phyloP scores from a whole-genome alignment of 2,888 invertebrate genomes.

The Acanthococcus lagerstroemiae region DNA sequence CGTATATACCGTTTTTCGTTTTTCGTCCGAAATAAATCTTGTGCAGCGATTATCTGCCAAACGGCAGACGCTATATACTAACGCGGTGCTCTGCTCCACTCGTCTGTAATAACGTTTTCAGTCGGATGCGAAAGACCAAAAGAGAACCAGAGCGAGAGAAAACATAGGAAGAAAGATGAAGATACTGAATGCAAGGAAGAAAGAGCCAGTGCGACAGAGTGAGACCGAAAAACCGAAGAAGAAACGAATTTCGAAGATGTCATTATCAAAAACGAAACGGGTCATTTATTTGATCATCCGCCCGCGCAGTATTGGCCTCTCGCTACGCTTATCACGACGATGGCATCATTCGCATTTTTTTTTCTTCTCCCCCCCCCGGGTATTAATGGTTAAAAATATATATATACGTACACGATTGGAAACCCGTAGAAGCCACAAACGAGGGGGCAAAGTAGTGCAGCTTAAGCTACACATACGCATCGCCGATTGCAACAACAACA shows the following conservation, averaged over 20 bases:
- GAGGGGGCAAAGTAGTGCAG: too few species aligned
- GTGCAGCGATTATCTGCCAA: slow-evolving; percentile 23
- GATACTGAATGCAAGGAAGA: too few species aligned
- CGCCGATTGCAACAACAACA: too few species aligned
- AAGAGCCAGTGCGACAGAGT: too few species aligned
- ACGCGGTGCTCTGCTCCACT: not conserved
- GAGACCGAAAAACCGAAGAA: slow-evolving; percentile 18
- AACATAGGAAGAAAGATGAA: not conserved
- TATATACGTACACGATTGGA: not conserved
- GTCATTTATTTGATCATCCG: slow-evolving; percentile 28
- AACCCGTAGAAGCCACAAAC: too few species aligned
- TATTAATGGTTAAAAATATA: slow-evolving; percentile 10
- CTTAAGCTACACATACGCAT: too few species aligned
- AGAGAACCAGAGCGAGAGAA: not conserved
- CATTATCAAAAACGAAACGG: slow-evolving; percentile 28
- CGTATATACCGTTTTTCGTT: too few species aligned
- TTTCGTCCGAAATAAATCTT: slow-evolving; percentile 27
- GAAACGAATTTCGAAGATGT: slow-evolving; percentile 24
- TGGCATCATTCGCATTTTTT: slow-evolving; percentile 11
- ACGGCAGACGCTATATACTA: slow-evolving; percentile 5
- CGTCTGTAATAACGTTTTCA: not conserved
- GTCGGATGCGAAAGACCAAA: not conserved
- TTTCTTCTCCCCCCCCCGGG: not conserved
- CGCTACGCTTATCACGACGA: slow-evolving; percentile 24
- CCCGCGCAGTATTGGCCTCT: slow-evolving; percentile 20